A percentile compares a stretch with the other conserved stretches of the same genome.
Conservation (phyloP, 2,888 invertebrate species). For the Lithophane leautieri region DNA sequence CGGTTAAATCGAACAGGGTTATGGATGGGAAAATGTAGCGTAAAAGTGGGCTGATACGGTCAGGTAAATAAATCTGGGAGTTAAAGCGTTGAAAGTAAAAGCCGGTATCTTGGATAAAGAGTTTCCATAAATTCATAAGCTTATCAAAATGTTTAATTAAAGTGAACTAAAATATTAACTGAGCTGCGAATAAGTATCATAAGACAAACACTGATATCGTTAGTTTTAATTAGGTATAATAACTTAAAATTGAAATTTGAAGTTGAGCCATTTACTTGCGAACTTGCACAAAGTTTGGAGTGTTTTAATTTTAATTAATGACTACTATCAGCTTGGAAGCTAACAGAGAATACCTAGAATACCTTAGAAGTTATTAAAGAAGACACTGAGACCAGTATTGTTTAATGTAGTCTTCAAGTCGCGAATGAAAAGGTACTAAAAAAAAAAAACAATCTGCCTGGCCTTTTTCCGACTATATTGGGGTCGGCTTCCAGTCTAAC, state of each 20-base stretch:
- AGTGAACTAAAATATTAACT: slow-evolving; percentile 9
- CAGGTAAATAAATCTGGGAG: slow-evolving; percentile 49
- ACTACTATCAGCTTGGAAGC: slow-evolving; percentile 30
- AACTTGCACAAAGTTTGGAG: slow-evolving; percentile 46
- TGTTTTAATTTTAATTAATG: slow-evolving; percentile 60
- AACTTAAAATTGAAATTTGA: slow-evolving; percentile 42
- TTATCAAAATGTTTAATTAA: slow-evolving; percentile 26
- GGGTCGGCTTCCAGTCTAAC: too few relatives aligned
- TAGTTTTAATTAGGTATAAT: slow-evolving; percentile 36
- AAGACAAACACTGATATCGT: slow-evolving; percentile 47
- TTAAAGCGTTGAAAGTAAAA: slow-evolving; percentile 18
- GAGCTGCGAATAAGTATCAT: slow-evolving; percentile 15
- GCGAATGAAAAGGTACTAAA: background rate
- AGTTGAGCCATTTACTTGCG: slow-evolving; percentile 29
- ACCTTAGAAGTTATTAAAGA: slow-evolving; percentile 30
- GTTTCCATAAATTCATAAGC: background rate
- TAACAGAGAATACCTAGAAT: slow-evolving; percentile 28
- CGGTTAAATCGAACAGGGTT: slow-evolving; percentile 54
- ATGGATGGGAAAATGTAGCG: slow-evolving; percentile 43
- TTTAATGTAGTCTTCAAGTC: slow-evolving; percentile 17
- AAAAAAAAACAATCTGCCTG: too few relatives aligned
- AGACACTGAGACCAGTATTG: slow-evolving; percentile 11
- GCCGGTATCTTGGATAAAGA: background rate
- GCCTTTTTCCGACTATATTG: too few relatives aligned
- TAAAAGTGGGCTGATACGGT: slow-evolving; percentile 49